Evolutionary conservation across 2,888 invertebrate species (phyloP).

Genomic region (Lottia gigantea): DNA sequence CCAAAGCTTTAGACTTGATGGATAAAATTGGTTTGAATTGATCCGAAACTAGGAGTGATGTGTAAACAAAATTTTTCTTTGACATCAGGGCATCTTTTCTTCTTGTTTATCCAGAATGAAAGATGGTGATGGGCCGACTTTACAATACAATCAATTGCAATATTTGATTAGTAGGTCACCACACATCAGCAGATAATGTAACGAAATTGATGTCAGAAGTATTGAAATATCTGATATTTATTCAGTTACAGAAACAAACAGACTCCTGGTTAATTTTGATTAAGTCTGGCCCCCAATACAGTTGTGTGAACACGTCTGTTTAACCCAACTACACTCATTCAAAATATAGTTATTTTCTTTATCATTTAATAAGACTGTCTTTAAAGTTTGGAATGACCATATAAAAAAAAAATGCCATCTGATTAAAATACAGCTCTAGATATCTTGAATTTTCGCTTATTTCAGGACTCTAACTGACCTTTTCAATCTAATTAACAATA

Average conservation of each 20-base stretch:
- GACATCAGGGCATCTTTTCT: neutral
- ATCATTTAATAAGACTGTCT: neutral
- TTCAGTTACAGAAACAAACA: constrained; percentile 32
- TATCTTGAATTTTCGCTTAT: too few relatives aligned
- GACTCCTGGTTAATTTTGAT: constrained; percentile 27
- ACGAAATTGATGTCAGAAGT: constrained; percentile 23
- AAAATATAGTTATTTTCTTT: constrained; percentile 38
- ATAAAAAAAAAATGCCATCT: too few relatives aligned
- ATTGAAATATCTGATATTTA: constrained; percentile 27
- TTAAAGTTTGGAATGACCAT: too few relatives aligned
- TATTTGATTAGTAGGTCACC: constrained; percentile 27
- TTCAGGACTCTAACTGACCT: too few relatives aligned
- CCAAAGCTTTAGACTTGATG: too few relatives aligned
- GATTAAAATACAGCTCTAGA: too few relatives aligned
- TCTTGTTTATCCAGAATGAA: constrained; percentile 2
- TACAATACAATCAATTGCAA: constrained; percentile 17
- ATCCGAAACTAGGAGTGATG: neutral
- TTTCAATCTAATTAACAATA: too few relatives aligned
- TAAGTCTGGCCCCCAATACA: constrained; percentile 28
- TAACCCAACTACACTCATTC: constrained; percentile 28
- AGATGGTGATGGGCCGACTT: constrained; percentile 9
- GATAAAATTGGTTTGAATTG: too few relatives aligned
- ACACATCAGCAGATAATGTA: constrained; percentile 21
- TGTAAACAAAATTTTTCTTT: constrained; percentile 7
- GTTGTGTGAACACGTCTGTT: constrained; percentile 13